Evolutionary conservation across 2,888 invertebrate species (phyloP).

Genomic region (Troides oblongomaculatus): DNA sequence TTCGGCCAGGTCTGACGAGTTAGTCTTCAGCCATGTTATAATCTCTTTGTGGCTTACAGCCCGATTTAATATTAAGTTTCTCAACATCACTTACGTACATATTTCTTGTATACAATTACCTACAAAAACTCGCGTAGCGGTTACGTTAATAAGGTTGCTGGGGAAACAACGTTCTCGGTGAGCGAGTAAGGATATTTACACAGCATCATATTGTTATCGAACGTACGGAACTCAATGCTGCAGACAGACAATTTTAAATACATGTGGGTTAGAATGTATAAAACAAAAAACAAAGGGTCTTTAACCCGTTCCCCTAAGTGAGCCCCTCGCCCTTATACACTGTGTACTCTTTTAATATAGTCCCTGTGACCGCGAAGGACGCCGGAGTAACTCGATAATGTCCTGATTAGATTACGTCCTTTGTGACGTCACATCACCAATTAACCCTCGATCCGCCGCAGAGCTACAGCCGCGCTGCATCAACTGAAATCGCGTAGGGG

Average conservation of each 20-base stretch:
- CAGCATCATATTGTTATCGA: no score
- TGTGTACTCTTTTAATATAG: constrained; percentile 35
- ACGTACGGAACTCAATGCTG: no score
- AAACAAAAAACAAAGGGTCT: neutral
- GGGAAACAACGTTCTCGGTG: no score
- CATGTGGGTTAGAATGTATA: no score
- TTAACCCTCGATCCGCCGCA: constrained; percentile 33
- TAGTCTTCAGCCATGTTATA: neutral
- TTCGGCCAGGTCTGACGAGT: neutral
- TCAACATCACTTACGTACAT: no score
- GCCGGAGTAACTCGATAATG: constrained; percentile 66
- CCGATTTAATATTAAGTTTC: no score
- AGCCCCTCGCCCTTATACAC: neutral
- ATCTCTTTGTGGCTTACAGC: no score
- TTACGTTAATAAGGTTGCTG: no score
- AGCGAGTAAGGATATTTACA: no score
- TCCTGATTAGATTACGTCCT: constrained; percentile 59
- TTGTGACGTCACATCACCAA: constrained; percentile 55
- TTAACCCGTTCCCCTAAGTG: neutral
- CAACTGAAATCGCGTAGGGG: constrained; percentile 34
- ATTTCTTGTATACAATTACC: no score
- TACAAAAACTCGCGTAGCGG: no score
- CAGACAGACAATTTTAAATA: no score
- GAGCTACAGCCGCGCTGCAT: constrained; percentile 32
- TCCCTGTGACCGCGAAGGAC: constrained; percentile 50